Evolutionary conservation across 1,140 invertebrate genomes (phyloP).

Genomic region (Bombus picipes): DNA sequence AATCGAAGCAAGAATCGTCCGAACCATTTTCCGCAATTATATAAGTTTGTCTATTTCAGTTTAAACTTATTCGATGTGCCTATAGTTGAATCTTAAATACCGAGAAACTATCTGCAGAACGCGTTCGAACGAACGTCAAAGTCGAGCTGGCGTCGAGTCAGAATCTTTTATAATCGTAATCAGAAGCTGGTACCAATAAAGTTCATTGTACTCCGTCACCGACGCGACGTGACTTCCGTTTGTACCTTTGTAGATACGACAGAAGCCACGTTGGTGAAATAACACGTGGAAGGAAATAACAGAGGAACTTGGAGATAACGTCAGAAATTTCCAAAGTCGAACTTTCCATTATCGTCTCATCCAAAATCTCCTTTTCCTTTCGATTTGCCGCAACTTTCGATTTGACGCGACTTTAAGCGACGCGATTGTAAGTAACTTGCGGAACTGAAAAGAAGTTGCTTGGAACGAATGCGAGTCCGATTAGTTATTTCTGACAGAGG

Average conservation of each 20-base stretch:
- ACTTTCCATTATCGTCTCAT: background rate
- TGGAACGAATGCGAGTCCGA: too few relatives aligned
- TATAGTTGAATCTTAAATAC: background rate
- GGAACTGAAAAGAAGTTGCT: too few relatives aligned
- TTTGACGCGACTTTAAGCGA: too few relatives aligned
- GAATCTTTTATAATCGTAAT: slow-evolving; percentile 24
- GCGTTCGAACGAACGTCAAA: background rate
- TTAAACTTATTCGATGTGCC: too few relatives aligned
- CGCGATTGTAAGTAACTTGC: too few relatives aligned
- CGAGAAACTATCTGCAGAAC: background rate
- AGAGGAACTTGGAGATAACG: slow-evolving; percentile 41
- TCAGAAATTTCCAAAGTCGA: slow-evolving; percentile 43
- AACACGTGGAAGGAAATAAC: slow-evolving; percentile 32
- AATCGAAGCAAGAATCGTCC: too few relatives aligned
- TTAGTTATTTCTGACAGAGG: too few relatives aligned
- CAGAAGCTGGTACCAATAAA: slow-evolving; percentile 33
- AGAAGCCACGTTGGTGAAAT: slow-evolving; percentile 39
- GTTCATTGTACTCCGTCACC: slow-evolving; percentile 41
- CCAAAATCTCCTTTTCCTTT: slow-evolving; percentile 19
- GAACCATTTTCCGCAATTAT: too few relatives aligned
- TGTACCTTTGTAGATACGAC: slow-evolving; percentile 40
- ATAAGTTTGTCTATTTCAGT: too few relatives aligned
- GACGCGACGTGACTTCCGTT: slow-evolving; percentile 49
- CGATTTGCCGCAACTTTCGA: too few relatives aligned
- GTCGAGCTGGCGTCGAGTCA: background rate